phyloP scores from a whole-genome alignment of 1,140 invertebrate species.

The Andrena cerasifolii region DNA sequence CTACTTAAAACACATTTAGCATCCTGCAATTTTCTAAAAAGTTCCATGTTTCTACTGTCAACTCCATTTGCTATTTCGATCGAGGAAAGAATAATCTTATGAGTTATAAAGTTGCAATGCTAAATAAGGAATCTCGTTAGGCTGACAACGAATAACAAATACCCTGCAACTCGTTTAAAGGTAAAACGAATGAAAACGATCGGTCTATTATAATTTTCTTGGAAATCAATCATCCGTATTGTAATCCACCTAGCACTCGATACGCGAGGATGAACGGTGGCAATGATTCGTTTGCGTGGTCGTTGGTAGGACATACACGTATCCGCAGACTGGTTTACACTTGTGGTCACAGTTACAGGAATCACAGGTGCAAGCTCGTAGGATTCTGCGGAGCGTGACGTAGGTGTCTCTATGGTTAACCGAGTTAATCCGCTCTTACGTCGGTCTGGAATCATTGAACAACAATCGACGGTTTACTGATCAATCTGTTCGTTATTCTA shows the following conservation, averaged over 20 bases:
- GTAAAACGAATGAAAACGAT: too few relatives aligned
- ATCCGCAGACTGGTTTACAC: constrained; percentile 53
- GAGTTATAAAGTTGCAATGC: too few relatives aligned
- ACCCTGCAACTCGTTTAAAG: too few relatives aligned
- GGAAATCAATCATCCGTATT: constrained; percentile 4
- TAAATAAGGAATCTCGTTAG: too few relatives aligned
- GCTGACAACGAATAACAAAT: too few relatives aligned
- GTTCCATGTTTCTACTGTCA: too few relatives aligned
- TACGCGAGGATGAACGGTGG: constrained; percentile 31
- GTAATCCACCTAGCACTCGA: constrained; percentile 13
- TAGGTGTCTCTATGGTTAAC: constrained; percentile 66
- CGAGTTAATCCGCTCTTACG: constrained; percentile 51
- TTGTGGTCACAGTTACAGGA: constrained; percentile 50
- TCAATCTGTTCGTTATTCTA: background rate
- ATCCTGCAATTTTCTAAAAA: too few relatives aligned
- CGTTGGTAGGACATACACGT: constrained; percentile 56
- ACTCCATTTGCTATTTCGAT: too few relatives aligned
- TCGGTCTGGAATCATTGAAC: constrained; percentile 39
- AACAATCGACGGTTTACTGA: constrained; percentile 33
- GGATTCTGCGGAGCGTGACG: constrained; percentile 62
- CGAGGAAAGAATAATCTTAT: too few relatives aligned
- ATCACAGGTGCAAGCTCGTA: constrained; percentile 57
- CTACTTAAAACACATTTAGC: too few relatives aligned
- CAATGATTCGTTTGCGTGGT: constrained; percentile 53
- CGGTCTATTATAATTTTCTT: background rate